Evolutionary conservation across 2,113 vertebrate species (phyloP), one percentile per base, ranked within the genome.

Genomic region (Atherinomorus stipes): DNA sequence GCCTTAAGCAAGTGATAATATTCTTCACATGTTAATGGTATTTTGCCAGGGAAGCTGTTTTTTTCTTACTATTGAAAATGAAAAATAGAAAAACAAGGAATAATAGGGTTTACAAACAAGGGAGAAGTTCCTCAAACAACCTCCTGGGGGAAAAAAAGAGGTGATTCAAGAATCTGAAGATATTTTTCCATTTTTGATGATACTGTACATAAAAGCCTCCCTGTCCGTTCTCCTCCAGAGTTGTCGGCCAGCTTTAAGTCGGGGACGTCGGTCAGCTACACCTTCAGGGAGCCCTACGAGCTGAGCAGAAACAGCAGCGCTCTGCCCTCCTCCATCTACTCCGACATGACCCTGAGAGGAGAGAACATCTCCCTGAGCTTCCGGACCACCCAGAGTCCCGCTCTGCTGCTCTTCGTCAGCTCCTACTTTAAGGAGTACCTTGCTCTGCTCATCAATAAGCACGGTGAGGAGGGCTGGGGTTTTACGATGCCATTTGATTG

Each of bases 391-490:
- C 93, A 93, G 10, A 90, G 92, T 0, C 97, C 97, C 2, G 94
- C 94, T 54, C 85, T 97, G 61, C 92, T 99, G 19, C 90, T 99
- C 50, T 95, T 95, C 21, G 75, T 96, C 72, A 94, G 80, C 80
- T 96, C 96, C 15, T 94, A 95, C 92, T 94, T 96, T 88, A 93
- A 94, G 75, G 95, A 97, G 67, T 96, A 96, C 53, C 91, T 98
- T 75, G 96, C 95, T 0, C 57, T 97, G 62, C 91, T 96, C 78
- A 93, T 99, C 47, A 94, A 94, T 57, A 96, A 88, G 88, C 96
- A 97, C 0, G 96, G 97, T 99, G 85, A 93, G 95, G 70, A 72
- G 16, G 45, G 40, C 21, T 3, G 1, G 19, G 18, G 13, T 47
- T 47, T n/a, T 18, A 16, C 19, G 16, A 12, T n/a, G 9, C 9